A percentile compares a stretch with the other conserved stretches of the same genome.
phyloP scores from a whole-genome alignment of 2,113 vertebrate genomes.

The Brachypodius melanocephalos region DNA sequence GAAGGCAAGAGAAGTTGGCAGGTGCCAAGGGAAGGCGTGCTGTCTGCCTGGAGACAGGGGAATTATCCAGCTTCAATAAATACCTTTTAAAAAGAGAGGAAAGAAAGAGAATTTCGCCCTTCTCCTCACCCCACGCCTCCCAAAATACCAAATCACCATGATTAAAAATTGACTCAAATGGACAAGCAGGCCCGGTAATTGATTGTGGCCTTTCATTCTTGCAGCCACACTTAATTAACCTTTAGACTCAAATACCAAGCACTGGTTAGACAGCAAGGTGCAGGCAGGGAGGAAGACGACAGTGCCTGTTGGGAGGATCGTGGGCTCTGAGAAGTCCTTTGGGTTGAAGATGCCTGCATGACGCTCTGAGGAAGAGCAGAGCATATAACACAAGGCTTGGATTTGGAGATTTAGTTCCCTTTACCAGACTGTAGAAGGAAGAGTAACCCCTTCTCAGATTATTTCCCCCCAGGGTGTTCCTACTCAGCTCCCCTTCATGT shows the following conservation, averaged over 20 bases:
- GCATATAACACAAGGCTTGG: neutral
- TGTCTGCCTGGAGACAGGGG: slow-evolving; percentile 13
- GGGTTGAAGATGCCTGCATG: neutral
- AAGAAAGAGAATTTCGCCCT: slow-evolving; percentile 46
- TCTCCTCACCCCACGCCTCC: slow-evolving; percentile 43
- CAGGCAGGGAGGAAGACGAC: slow-evolving; percentile 1
- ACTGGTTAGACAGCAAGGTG: slow-evolving; percentile 57
- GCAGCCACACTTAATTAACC: slow-evolving; percentile 84
- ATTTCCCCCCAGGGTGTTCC: neutral
- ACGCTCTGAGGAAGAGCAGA: neutral
- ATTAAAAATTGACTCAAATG: slow-evolving; percentile 76
- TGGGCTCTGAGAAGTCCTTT: neutral
- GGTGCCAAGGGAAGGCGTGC: neutral
- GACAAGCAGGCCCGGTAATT: slow-evolving; percentile 71
- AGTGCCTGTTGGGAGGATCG: slow-evolving; percentile 31
- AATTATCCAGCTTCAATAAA: neutral
- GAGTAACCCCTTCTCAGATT: neutral
- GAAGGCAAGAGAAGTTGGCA: neutral
- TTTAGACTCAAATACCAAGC: slow-evolving; percentile 84
- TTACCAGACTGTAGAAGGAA: neutral
- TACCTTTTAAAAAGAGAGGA: slow-evolving; percentile 10
- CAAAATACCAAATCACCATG: slow-evolving; percentile 72
- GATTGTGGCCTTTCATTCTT: slow-evolving; percentile 79
- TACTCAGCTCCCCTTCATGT: neutral
- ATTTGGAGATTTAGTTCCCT: neutral